A percentile compares a stretch with the other conserved stretches of the same genome.
Evolutionary conservation across 2,113 vertebrate genomes (phyloP).

Genomic region (Raja brachyura): DNA sequence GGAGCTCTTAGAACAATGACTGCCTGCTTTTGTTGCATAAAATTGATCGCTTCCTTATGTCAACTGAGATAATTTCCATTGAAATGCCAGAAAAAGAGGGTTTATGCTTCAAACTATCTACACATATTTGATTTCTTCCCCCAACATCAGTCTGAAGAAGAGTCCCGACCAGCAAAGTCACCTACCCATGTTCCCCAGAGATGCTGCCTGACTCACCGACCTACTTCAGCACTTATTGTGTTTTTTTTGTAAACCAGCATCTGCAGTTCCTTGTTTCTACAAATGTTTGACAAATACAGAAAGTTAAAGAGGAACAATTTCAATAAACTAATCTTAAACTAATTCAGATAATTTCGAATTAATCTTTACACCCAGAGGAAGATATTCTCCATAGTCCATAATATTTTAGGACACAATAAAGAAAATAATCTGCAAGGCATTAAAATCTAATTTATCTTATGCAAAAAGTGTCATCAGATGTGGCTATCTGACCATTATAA

Average conservation of each 20-base stretch:
- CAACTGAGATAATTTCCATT: background rate
- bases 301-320: background rate
- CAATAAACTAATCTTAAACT: slow-evolving; percentile 6
- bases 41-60: background rate
- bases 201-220: too few relatives aligned
- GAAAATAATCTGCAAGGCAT: background rate
- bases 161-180: too few relatives aligned
- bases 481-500: background rate
- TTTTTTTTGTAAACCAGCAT: too few relatives aligned
- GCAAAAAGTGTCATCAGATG: background rate
- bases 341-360: background rate
- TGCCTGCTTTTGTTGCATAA: background rate
- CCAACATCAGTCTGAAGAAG: too few relatives aligned
- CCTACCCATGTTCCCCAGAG: too few relatives aligned
- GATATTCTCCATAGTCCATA: background rate
- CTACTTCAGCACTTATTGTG: too few relatives aligned
- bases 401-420: background rate
- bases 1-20: background rate
- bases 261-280: too few relatives aligned
- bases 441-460: background rate
- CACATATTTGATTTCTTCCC: too few relatives aligned
- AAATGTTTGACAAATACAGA: background rate
- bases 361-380: background rate
- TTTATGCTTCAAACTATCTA: background rate
- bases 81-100: background rate